These are phyloP conservation scores for Galagoides demidoff DNA, from an alignment of 2,797 vertebrate species.

Conservation along the genomic window DNA sequence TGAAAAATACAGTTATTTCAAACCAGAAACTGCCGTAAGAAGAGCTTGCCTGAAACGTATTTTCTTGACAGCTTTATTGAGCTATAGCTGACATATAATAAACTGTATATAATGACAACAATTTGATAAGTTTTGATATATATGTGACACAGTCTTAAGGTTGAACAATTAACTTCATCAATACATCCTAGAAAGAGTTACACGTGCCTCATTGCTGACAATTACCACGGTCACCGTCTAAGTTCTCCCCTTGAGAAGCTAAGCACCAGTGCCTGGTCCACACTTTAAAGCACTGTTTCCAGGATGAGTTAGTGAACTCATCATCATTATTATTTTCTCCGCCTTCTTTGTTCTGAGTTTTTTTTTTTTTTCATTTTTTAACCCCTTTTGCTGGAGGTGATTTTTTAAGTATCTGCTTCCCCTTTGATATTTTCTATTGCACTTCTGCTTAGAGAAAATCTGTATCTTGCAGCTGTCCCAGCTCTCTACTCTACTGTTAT, in stretches of 20 bases:
- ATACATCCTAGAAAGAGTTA: too few relatives aligned
- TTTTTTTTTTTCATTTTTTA: too few relatives aligned
- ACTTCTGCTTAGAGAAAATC: neutral
- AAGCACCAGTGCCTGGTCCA: too few relatives aligned
- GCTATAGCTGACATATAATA: neutral
- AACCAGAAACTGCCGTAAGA: neutral
- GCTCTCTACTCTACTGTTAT: neutral
- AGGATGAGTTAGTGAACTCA: too few relatives aligned
- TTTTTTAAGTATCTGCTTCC: neutral
- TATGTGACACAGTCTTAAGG: neutral
- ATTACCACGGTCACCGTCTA: too few relatives aligned
- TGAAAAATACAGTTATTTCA: neutral
- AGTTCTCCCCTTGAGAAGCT: too few relatives aligned
- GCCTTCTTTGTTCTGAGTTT: too few relatives aligned
- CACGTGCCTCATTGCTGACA: too few relatives aligned
- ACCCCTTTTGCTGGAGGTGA: neutral
- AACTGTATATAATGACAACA: neutral
- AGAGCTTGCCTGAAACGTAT: neutral
- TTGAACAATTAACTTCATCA: too few relatives aligned
- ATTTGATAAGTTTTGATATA: neutral
- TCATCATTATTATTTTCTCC: too few relatives aligned
- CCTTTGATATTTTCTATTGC: neutral
- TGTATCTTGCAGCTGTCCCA: neutral
- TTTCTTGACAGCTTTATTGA: conserved; percentile 9
- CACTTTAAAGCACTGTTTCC: too few relatives aligned